Evolutionary conservation across 2,888 invertebrate genomes (phyloP), one percentile per base, ranked within the genome.

Genomic region (Drosophila conformis): DNA sequence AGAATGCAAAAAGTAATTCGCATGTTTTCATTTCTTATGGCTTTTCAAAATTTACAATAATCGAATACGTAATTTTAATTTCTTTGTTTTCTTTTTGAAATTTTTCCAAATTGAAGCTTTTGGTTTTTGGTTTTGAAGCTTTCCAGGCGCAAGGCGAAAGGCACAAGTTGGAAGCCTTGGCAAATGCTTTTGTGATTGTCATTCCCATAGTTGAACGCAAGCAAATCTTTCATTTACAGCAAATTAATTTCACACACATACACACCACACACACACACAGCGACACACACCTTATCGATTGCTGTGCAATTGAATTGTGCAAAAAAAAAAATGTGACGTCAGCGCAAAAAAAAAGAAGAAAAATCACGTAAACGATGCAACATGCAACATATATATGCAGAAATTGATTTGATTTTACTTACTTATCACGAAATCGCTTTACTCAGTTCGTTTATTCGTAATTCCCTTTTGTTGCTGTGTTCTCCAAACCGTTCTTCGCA

Each of bases 401-500:
- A 57, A 57, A 64, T 64, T 46, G 46, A 67, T 82, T 82, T 69
- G 59, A 59, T 74, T 79, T 64, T 42, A 46, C 42, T 82, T 69
- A 78, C 38, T 71, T 66, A 46, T 75, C 65, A 73, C 68, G 65
- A 87, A 46, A 74, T 52, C 79, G 84, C 84, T 89, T 84, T 53
- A 69, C 57, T 76, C 80, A 68, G 71, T 84, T 72, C 69, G 62
- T 73, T 76, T 69, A 63, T 80, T 71, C 46, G 69, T 77, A 36
- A 68, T 83, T 83, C 80, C 78, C 64, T 81, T 82, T 69, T 68
- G 82, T 89, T 89, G 89, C 87, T 89, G 86, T 83, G 83, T 79
- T 78, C 73, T 60, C 48, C 46, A 64, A 56, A 56, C 53, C 60
- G 60, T 74, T 65, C 40, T 60, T 56, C 53, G 40, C 68, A 42